Percentiles rank a stretch among this genome's conserved stretches.
Conservation (phyloP, 2,113 vertebrate genomes). For the cattle (Bos taurus) region DNA sequence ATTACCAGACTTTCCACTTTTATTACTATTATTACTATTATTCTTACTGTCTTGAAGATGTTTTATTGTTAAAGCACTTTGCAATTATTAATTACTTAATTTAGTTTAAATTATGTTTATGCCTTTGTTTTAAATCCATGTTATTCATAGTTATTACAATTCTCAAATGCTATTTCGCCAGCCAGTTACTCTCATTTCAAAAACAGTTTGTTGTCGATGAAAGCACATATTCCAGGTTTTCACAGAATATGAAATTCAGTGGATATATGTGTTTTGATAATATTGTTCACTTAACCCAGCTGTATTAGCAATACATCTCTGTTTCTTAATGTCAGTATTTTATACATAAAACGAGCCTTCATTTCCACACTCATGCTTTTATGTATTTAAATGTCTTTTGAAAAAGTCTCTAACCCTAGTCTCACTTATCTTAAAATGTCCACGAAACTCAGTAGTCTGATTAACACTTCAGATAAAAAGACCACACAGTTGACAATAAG, state of each 20-base stretch:
- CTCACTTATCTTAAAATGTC: constrained; percentile 14
- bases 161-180: constrained; percentile 47
- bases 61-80: constrained; percentile 53
- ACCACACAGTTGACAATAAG: not conserved
- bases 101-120: constrained; percentile 63
- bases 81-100: constrained; percentile 67
- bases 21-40: constrained; percentile 50
- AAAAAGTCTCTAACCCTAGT: constrained; percentile 38
- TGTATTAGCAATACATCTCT: not conserved
- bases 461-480: constrained; percentile 51
- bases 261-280: not conserved
- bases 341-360: constrained; percentile 29
- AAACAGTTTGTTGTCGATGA: constrained; percentile 39
- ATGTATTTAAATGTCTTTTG: constrained; percentile 15
- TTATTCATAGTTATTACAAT: constrained; percentile 48
- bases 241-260: constrained; percentile 37
- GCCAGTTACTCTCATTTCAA: constrained; percentile 62
- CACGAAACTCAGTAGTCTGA: constrained; percentile 35
- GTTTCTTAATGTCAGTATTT: constrained; percentile 30
- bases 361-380: constrained; percentile 24
- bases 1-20: constrained; percentile 43
- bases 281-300: not conserved
- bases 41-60: constrained; percentile 33
- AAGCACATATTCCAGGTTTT: constrained; percentile 48
- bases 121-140: constrained; percentile 54